These are phyloP conservation scores for Drosophila trapezifrons DNA, from an alignment of 1,140 invertebrate species.

Conservation along the genomic window DNA sequence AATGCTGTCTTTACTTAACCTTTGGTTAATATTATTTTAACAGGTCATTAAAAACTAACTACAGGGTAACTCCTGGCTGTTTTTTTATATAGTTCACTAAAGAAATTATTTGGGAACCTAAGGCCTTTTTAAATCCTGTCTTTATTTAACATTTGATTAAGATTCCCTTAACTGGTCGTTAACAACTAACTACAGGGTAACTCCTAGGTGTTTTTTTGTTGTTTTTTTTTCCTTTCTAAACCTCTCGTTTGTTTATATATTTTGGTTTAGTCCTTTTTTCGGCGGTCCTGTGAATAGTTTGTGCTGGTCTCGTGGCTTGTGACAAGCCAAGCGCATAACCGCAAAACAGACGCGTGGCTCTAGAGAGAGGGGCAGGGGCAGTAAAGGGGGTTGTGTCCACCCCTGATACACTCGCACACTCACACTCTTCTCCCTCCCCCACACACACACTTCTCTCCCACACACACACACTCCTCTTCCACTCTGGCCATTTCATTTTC, in stretches of 20 bases:
- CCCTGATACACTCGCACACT: neutral
- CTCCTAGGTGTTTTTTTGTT: neutral
- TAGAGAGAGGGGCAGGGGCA: neutral
- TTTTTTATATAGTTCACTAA: no score
- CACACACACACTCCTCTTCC: neutral
- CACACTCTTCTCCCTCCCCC: no score
- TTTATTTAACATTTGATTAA: no score
- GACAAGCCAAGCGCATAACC: constrained; percentile 76
- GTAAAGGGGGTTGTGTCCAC: neutral
- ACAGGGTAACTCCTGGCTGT: no score
- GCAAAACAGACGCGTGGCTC: constrained; percentile 55
- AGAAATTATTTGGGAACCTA: no score
- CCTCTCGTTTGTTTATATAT: constrained; percentile 11
- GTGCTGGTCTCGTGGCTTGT: constrained; percentile 58
- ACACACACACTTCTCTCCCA: neutral
- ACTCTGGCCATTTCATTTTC: constrained; percentile 23
- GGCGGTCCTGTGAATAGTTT: constrained; percentile 50
- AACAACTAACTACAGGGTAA: constrained; percentile 10
- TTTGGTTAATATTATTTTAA: no score
- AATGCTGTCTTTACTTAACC: no score
- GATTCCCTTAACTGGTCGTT: neutral
- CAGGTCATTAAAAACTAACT: no score
- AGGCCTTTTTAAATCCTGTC: no score
- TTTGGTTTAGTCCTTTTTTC: constrained; percentile 1
- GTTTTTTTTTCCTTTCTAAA: no score